phyloP scores from a whole-genome alignment of 2,888 invertebrate genomes.

The Hesperia comma region DNA sequence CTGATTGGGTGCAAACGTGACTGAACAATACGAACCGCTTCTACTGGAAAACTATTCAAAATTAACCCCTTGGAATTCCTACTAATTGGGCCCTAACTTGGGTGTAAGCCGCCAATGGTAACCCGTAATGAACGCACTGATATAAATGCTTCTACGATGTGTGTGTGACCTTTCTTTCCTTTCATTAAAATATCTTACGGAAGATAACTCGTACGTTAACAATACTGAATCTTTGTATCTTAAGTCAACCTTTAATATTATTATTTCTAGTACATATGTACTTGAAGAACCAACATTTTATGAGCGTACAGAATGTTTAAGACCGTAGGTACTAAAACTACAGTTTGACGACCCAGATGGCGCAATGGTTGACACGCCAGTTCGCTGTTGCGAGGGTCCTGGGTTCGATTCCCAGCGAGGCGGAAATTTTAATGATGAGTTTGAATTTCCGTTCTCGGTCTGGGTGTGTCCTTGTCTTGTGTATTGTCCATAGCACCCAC shows the following conservation, averaged over 20 bases:
- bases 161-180: neutral
- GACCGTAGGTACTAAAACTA: no score
- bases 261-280: no score
- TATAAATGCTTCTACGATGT: constrained; percentile 13
- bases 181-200: constrained; percentile 5
- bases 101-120: constrained; percentile 45
- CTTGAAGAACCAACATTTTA: no score
- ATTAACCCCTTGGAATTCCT: constrained; percentile 60
- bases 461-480: no score
- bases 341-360: no score
- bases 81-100: constrained; percentile 76
- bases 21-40: constrained; percentile 69
- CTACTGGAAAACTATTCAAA: constrained; percentile 54
- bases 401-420: no score
- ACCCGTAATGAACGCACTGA: constrained; percentile 23
- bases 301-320: no score
- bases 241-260: neutral
- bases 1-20: constrained; percentile 72
- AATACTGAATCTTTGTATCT: neutral
- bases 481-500: no score
- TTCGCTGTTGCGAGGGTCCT: no score
- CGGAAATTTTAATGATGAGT: no score
- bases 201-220: neutral
- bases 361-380: no score
- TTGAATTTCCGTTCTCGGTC: no score